A percentile compares a stretch with the other conserved stretches of the same genome.
Conservation (phyloP, 2,888 invertebrate genomes). For the Hirtodrosophila confusa region DNA sequence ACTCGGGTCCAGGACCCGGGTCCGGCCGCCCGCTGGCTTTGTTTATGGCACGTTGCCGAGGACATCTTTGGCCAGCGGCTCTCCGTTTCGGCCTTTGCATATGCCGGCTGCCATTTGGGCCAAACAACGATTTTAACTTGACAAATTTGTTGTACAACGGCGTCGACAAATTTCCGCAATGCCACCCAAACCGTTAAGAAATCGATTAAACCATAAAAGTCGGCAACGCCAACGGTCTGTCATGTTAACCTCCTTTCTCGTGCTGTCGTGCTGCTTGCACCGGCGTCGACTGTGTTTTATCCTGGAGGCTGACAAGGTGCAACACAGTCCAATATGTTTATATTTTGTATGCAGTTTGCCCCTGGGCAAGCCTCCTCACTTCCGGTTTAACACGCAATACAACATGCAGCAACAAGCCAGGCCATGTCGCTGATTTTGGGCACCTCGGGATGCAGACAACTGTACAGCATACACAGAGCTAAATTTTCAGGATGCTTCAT, state of each 20-base stretch:
- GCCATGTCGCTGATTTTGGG: not conserved
- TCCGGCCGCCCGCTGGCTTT: conserved; percentile 77
- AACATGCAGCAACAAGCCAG: conserved; percentile 23
- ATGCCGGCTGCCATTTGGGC: conserved; percentile 42
- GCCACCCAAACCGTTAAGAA: conserved; percentile 81
- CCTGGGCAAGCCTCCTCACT: conserved; percentile 50
- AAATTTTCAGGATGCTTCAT: not conserved
- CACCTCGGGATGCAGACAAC: conserved; percentile 16
- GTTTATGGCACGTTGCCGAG: conserved; percentile 79
- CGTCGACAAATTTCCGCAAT: conserved; percentile 68
- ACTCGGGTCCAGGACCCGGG: conserved; percentile 42
- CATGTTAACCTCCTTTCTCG: conserved; percentile 37
- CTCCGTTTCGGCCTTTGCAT: conserved; percentile 51
- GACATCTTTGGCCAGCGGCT: conserved; percentile 30
- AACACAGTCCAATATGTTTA: conserved; percentile 53
- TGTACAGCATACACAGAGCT: conserved; percentile 5
- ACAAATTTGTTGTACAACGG: conserved; percentile 71
- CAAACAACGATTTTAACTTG: conserved; percentile 50
- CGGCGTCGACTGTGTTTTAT: conserved; percentile 47
- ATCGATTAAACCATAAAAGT: conserved; percentile 76
- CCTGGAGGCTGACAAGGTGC: conserved; percentile 80
- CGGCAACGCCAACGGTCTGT: conserved; percentile 51
- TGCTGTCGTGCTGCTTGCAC: conserved; percentile 11
- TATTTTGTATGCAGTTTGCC: conserved; percentile 26
- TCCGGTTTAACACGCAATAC: conserved; percentile 64